Base-by-base conservation (phyloP, 2,888 invertebrate genomes). In the Andricus quercusramuli region DNA sequence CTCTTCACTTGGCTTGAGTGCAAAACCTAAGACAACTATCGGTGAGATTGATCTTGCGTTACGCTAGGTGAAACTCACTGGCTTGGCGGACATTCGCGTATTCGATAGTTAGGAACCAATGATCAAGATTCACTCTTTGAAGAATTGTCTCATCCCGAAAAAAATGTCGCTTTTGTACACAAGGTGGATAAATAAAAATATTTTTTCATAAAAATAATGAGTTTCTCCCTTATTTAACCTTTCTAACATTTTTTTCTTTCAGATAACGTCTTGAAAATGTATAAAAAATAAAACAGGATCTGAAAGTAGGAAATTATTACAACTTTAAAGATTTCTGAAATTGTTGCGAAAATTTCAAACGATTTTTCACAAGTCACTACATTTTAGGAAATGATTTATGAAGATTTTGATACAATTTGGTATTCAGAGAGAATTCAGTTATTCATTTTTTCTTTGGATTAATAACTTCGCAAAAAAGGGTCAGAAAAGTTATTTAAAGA, bases 51-150 rank as follows among this genome's bases (percentile, higher is more conserved):
- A 70, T 70, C 29, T 70, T 29, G 47, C 29, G 51, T 51, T 70
- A 51, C 51, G 70, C 20, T 70, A 29, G 51, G 51, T 51, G 51
- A 70, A 70, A 70, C 51, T 70, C 32, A 13, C 70, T 70, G 32
- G 41, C 25, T 70, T 70, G 68, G 29, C 25, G 25, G 47, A 8
- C 9, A 9, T 29, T 29, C 47, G 9, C 47, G 47, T 70, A 32
- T 29, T 51, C 32, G 6, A 29, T 70, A 8, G n/a, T 47, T 47
- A 62, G 17, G 62, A 25, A 62, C 62, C 62, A 62, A 22, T 22
- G 11, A 59, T 25, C 62, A 62, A 25, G 62, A 62, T 15, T 22
- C 25, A 62, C 41, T 67, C 25, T 37, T 17, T 67, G 15, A 62
- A 25, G 15, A 25, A 62, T 25, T 62, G 15, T 25, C 6, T 25